Evolutionary conservation across 1,140 invertebrate genomes (phyloP).

Genomic region (Aethina tumida): DNA sequence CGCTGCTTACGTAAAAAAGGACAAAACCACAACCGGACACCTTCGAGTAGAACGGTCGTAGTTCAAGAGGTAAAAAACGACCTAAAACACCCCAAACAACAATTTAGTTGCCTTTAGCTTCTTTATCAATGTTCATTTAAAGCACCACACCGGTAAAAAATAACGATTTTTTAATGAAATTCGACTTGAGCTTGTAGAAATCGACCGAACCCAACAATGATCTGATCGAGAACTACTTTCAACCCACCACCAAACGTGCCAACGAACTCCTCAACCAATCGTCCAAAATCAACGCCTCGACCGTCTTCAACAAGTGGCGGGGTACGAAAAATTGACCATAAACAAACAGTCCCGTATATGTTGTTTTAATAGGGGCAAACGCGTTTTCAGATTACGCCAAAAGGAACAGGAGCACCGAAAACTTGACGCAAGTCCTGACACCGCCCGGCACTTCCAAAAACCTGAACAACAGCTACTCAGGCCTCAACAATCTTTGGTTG

Average conservation of each 20-base stretch:
- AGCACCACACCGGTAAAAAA: background rate
- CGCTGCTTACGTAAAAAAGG: conserved; percentile 22
- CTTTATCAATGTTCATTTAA: background rate
- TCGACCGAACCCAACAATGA: too few relatives aligned
- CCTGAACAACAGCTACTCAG: conserved; percentile 9
- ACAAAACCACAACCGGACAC: conserved; percentile 21
- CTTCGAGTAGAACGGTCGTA: conserved; percentile 16
- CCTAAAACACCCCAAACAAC: conserved; percentile 7
- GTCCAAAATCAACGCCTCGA: conserved; percentile 38
- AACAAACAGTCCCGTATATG: background rate
- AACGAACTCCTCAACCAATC: conserved; percentile 44
- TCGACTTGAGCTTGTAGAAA: conserved; percentile 48
- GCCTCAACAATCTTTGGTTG: conserved; percentile 18
- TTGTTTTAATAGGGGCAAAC: conserved; percentile 15
- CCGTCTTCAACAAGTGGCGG: conserved; percentile 42
- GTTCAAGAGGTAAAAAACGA: conserved; percentile 5
- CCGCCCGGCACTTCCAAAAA: conserved; percentile 11
- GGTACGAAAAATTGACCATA: conserved; percentile 28
- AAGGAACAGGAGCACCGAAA: conserved; percentile 21
- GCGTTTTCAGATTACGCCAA: conserved; percentile 31
- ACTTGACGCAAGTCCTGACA: conserved; percentile 8
- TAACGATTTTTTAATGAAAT: conserved; percentile 38
- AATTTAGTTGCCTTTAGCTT: conserved; percentile 3
- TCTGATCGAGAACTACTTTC: conserved; percentile 61
- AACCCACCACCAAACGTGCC: conserved; percentile 46